Percentiles rank a stretch among this genome's conserved stretches.
These are phyloP conservation scores for Leptinotarsa juncta DNA, from an alignment of 2,888 invertebrate genomes.

Conservation along the genomic window DNA sequence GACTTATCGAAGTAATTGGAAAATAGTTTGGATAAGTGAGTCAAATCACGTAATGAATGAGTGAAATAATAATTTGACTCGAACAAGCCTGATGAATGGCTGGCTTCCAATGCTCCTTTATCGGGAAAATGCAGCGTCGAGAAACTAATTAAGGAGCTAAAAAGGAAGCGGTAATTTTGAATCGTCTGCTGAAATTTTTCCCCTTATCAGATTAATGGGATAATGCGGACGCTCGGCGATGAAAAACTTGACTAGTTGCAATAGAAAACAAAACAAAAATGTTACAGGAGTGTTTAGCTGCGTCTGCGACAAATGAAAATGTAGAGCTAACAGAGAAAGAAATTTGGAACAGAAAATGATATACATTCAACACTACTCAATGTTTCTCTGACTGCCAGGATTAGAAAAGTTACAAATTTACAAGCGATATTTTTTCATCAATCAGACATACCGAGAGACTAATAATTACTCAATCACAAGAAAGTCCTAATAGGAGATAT, in stretches of 20 bases:
- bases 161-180: conserved; percentile 42
- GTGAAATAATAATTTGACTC: conserved; percentile 37
- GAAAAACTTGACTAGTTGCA: conserved; percentile 33
- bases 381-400: background rate
- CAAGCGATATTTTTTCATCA: too few relatives aligned
- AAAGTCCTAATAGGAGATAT: too few relatives aligned
- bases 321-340: background rate
- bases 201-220: conserved; percentile 38
- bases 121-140: conserved; percentile 38
- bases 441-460: too few relatives aligned
- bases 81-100: conserved; percentile 26
- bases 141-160: conserved; percentile 44
- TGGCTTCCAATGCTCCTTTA: conserved; percentile 36
- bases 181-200: conserved; percentile 42
- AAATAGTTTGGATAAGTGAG: conserved; percentile 34
- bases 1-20: conserved; percentile 33
- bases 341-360: background rate
- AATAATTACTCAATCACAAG: too few relatives aligned
- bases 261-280: conserved; percentile 27
- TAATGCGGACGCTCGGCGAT: conserved; percentile 33
- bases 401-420: too few relatives aligned
- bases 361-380: background rate
- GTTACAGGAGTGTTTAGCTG: conserved; percentile 6
- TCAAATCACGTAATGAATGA: conserved; percentile 29
- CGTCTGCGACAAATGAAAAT: conserved; percentile 13